Base-by-base conservation (phyloP, 2,797 vertebrate species). In the Gymnothorax reevesii region DNA sequence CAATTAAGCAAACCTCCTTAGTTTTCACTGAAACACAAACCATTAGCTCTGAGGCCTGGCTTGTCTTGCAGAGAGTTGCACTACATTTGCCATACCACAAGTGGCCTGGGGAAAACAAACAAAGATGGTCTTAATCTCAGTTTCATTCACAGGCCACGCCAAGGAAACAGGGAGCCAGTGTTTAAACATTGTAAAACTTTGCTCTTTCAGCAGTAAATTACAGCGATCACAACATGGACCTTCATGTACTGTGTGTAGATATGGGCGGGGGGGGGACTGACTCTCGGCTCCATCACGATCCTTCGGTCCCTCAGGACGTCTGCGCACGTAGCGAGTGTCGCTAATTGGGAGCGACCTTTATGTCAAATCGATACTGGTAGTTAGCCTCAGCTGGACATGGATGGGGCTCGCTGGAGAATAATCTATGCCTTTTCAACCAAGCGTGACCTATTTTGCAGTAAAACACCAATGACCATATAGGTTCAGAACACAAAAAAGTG, bases 291-390 rank as follows among this genome's bases (percentile, higher is more conserved):
- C 27, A 42, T 64, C 4, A 0, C 83, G 64, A 25, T 7, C 7
- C 27, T 20, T 5, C 4, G 15, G 22, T 64, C 7, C 57, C 33
- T 3, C 57, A 7, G n/a, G 9, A 83, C 20, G 57, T 62, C 33
- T 1, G 27, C 33, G 27, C 2, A 33, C 25, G 22, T 9, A 82
- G 49, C 10, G 8, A 8, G 54, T 1, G 57, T 13, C 33, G 57
- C 54, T 82, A 59, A 82, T 82, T 59, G 57, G 80, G 22, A 1
- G n/a, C 27, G 80, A 57, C 80, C 80, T 82, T 57, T 59, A 15
- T 15, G n/a, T 57, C n/a, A 27, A 13, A 82, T 57, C 55, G 80
- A 82, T 59, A 22, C 25, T n/a, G 13, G 6, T 10, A 8, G 8
- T 82, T 20, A 82, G 80, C 80, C 80, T 13, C 57, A 54, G 12